These are phyloP conservation scores for Typhlomys cinereus DNA, from an alignment of 2,113 vertebrate species.

Conservation along the genomic window DNA sequence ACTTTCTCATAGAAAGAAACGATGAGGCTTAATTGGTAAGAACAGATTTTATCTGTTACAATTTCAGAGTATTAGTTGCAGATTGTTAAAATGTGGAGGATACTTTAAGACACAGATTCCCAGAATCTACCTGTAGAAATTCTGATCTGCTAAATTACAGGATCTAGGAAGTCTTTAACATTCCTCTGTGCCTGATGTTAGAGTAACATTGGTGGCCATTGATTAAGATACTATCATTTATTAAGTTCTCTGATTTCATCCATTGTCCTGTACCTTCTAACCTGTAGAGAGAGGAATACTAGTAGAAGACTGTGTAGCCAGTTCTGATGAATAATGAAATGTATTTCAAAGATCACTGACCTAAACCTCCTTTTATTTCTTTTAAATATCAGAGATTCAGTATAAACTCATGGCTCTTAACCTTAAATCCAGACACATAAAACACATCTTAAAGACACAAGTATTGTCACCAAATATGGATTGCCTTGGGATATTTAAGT, in stretches of 20 bases:
- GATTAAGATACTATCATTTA: neutral
- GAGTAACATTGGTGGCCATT: neutral
- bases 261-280: neutral
- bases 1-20: neutral
- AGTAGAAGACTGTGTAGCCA: slow-evolving; percentile 66
- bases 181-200: neutral
- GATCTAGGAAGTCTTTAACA: neutral
- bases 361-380: slow-evolving; percentile 58
- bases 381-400: slow-evolving; percentile 77
- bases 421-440: slow-evolving; percentile 77
- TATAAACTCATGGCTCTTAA: slow-evolving; percentile 78
- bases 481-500: slow-evolving; percentile 80
- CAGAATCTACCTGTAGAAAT: neutral
- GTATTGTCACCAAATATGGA: slow-evolving; percentile 73
- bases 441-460: slow-evolving; percentile 80
- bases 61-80: neutral
- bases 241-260: neutral
- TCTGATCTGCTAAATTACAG: neutral
- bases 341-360: slow-evolving; percentile 75
- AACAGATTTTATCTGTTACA: neutral
- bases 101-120: neutral
- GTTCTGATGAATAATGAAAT: slow-evolving; percentile 67
- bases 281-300: neutral
- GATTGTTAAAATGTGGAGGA: neutral
- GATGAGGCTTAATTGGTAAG: neutral